Conservation (phyloP, 37 sponge, comb jelly and placozoan species). For the Eunapius fragilis region DNA sequence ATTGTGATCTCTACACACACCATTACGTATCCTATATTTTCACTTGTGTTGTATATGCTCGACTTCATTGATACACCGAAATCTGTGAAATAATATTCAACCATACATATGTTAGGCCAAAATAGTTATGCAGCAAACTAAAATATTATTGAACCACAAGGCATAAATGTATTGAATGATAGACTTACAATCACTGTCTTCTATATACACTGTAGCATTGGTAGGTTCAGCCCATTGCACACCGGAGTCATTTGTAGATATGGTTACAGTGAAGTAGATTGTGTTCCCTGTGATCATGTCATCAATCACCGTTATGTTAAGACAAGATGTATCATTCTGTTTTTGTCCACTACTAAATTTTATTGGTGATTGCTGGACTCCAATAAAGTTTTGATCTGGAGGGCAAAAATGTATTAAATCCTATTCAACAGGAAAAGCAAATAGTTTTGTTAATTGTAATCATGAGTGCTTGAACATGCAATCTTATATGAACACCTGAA, state of each 20-base stretch:
- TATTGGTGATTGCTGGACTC: not conserved
- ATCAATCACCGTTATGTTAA: not conserved
- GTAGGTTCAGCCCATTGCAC: not conserved
- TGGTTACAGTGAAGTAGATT: not conserved
- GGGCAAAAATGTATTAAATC: not conserved
- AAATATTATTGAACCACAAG: too few species aligned
- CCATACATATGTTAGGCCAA: too few species aligned
- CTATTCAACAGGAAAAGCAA: too few species aligned
- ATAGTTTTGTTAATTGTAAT: too few species aligned
- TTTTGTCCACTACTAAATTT: not conserved
- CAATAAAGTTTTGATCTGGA: not conserved
- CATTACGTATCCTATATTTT: not conserved
- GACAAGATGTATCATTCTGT: not conserved
- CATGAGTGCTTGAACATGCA: too few species aligned
- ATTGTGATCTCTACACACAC: not conserved
- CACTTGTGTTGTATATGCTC: not conserved
- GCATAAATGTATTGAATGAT: not conserved
- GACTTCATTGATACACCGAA: not conserved
- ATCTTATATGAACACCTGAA: too few species aligned
- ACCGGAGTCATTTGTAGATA: not conserved
- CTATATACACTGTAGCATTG: not conserved
- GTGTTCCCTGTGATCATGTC: not conserved
- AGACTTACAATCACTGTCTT: not conserved
- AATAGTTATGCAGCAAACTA: too few species aligned
- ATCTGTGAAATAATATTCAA: not conserved